Evolutionary conservation across 2,888 invertebrate species (phyloP), one percentile per base, ranked within the genome.

Genomic region (Andrena haemorrhoa): DNA sequence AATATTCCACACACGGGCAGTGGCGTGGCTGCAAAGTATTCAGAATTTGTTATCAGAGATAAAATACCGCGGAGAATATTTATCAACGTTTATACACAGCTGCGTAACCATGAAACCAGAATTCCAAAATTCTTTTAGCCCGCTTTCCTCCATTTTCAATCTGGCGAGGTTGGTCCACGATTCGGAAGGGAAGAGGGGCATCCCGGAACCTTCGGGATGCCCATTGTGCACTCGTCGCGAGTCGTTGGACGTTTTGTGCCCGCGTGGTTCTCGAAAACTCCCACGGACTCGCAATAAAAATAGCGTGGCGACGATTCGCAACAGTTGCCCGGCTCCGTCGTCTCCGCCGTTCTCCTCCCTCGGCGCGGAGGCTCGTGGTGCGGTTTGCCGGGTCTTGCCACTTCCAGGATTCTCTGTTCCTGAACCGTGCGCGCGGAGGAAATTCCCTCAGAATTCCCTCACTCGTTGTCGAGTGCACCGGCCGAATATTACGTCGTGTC

Each of bases 401-500:
- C 41, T n/a, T 56, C 56, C n/a, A 76, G 82, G 72, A 76, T 82
- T 73, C 53, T 60, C 76, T 76, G 76, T 65, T 64, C 56, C 75
- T 49, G 51, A 61, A 53, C 33, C 75, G 69, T 47, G 29, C 41
- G 29, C 41, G 64, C 73, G 82, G 69, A 82, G 70, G 82, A 82
- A 82, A 82, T 82, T 82, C 71, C 49, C 64, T 35, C 20, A 68
- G 69, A 83, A 83, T 82, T 76, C 76, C 82, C 68, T 49, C 58
- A 51, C 61, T 71, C 68, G 77, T 58, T 47, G 65, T 53, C 58
- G 61, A 56, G 63, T 31, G 58, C 51, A 12, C 63, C 58, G 49
- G 56, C 31, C 76, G 77, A 83, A 83, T 83, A 82, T 83, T 73
- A 82, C 82, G 82, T 69, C 64, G 71, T 47, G 64, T 60, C 63